These are phyloP conservation scores for Octodonta nipae DNA, from an alignment of 2,888 invertebrate genomes.

Conservation along the genomic window DNA sequence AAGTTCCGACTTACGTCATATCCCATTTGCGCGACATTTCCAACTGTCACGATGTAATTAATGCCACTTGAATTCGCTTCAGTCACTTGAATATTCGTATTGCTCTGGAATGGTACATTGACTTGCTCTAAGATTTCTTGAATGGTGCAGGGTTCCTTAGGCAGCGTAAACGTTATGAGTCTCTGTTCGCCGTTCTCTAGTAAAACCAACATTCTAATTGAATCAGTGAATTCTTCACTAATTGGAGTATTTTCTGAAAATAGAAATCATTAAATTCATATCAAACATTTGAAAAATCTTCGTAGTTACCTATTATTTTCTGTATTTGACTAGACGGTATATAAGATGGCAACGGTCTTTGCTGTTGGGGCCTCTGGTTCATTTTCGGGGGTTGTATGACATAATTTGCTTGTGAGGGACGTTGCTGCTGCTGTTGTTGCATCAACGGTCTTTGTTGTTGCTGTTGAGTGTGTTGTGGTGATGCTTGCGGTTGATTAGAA, in stretches of 20 bases:
- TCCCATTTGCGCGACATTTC: slow-evolving; percentile 25
- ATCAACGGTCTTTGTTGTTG: slow-evolving; percentile 20
- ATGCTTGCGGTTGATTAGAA: slow-evolving; percentile 29
- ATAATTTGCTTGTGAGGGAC: slow-evolving; percentile 21
- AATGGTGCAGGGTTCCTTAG: slow-evolving; percentile 69
- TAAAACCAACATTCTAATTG: slow-evolving; percentile 68
- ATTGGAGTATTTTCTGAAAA: slow-evolving; percentile 36
- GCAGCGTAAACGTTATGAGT: slow-evolving; percentile 67
- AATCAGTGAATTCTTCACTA: slow-evolving; percentile 44
- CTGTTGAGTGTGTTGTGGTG: slow-evolving; percentile 8
- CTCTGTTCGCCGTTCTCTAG: slow-evolving; percentile 66
- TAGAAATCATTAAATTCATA: slow-evolving; percentile 6
- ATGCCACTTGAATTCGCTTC: slow-evolving; percentile 61
- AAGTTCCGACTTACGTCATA: slow-evolving; percentile 12
- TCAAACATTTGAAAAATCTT: background rate
- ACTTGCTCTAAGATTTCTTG: slow-evolving; percentile 71
- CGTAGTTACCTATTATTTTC: slow-evolving; percentile 29
- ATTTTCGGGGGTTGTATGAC: slow-evolving; percentile 23
- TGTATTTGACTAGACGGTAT: slow-evolving; percentile 30
- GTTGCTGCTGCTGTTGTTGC: slow-evolving; percentile 17
- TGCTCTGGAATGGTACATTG: slow-evolving; percentile 54
- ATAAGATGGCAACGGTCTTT: slow-evolving; percentile 25
- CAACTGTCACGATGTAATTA: slow-evolving; percentile 67
- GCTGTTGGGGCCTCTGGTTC: slow-evolving; percentile 18
- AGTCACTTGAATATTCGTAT: slow-evolving; percentile 60